phyloP scores from a whole-genome alignment of 1,140 invertebrate species.

The Amphibalanus amphitrite region DNA sequence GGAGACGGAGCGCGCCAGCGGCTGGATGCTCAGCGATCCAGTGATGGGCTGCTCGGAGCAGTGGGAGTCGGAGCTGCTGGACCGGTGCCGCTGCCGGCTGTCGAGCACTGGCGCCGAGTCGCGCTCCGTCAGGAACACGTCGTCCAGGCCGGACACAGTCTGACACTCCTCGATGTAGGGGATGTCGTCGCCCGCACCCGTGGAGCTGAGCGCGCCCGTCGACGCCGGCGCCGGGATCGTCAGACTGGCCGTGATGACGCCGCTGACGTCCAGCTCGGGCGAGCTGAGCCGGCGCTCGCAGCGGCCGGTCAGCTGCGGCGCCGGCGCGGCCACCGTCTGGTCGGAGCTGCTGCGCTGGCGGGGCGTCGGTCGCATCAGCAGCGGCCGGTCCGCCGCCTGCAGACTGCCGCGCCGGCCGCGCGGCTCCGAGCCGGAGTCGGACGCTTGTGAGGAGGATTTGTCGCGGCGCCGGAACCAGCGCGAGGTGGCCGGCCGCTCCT shows the following conservation, averaged over 20 bases:
- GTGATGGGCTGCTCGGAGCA: slow-evolving; percentile 28
- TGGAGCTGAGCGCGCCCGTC: slow-evolving; percentile 23
- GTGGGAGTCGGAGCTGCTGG: slow-evolving; percentile 27
- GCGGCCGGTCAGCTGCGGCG: slow-evolving; percentile 10
- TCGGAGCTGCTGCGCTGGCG: slow-evolving; percentile 17
- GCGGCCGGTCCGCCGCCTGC: slow-evolving; percentile 23
- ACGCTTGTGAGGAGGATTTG: slow-evolving; percentile 23
- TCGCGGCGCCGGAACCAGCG: slow-evolving; percentile 19
- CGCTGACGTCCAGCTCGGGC: slow-evolving; percentile 21
- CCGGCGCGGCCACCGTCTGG: slow-evolving; percentile 16
- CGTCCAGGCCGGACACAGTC: background rate
- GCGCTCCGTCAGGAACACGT: background rate
- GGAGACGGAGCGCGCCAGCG: background rate
- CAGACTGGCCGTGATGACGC: slow-evolving; percentile 59
- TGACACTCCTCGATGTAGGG: slow-evolving; percentile 45
- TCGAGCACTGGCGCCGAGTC: background rate
- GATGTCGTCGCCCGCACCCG: slow-evolving; percentile 48
- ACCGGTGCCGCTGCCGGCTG: slow-evolving; percentile 2
- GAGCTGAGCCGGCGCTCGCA: slow-evolving; percentile 13
- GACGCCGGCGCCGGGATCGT: slow-evolving; percentile 44
- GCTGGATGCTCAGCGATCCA: slow-evolving; percentile 27
- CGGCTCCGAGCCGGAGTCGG: slow-evolving; percentile 25
- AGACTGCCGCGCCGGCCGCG: slow-evolving; percentile 19
- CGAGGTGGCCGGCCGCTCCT: background rate
- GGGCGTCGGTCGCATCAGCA: slow-evolving; percentile 24